phyloP scores from a whole-genome alignment of 2,797 vertebrate species.

The Thripadectes ignobilis region DNA sequence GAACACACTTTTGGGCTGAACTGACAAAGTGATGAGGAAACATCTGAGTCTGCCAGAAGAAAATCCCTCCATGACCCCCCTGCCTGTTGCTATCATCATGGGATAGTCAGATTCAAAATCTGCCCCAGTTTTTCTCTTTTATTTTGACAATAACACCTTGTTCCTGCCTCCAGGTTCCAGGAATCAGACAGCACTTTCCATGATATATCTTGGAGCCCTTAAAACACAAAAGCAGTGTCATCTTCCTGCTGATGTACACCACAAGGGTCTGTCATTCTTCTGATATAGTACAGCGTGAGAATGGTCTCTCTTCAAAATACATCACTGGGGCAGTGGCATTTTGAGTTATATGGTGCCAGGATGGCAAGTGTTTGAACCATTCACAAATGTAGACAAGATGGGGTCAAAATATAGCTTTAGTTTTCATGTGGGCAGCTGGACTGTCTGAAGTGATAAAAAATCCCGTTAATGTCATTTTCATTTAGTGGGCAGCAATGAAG shows the following conservation, averaged over 20 bases:
- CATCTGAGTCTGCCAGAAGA: neutral
- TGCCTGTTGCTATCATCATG: neutral
- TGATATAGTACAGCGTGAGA: slow-evolving; percentile 28
- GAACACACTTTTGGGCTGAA: neutral
- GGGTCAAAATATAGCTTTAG: neutral
- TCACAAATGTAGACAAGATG: neutral
- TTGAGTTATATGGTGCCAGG: slow-evolving; percentile 49
- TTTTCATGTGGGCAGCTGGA: neutral
- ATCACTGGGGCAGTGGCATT: slow-evolving; percentile 17
- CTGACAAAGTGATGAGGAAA: neutral
- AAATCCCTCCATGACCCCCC: neutral
- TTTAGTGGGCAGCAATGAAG: neutral
- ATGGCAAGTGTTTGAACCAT: neutral
- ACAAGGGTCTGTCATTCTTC: slow-evolving; percentile 39
- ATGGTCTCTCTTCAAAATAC: slow-evolving; percentile 37
- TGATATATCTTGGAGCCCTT: slow-evolving; percentile 43
- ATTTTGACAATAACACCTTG: neutral
- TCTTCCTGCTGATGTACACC: slow-evolving; percentile 44
- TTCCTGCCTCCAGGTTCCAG: neutral
- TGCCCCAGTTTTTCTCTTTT: neutral
- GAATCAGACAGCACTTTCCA: neutral
- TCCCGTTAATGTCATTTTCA: neutral
- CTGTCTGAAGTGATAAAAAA: neutral
- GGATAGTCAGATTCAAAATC: neutral
- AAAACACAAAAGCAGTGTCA: slow-evolving; percentile 55